Percentiles rank a stretch among this genome's conserved stretches.
phyloP scores from a whole-genome alignment of 2,888 invertebrate species.

The Caradrina kadenii region DNA sequence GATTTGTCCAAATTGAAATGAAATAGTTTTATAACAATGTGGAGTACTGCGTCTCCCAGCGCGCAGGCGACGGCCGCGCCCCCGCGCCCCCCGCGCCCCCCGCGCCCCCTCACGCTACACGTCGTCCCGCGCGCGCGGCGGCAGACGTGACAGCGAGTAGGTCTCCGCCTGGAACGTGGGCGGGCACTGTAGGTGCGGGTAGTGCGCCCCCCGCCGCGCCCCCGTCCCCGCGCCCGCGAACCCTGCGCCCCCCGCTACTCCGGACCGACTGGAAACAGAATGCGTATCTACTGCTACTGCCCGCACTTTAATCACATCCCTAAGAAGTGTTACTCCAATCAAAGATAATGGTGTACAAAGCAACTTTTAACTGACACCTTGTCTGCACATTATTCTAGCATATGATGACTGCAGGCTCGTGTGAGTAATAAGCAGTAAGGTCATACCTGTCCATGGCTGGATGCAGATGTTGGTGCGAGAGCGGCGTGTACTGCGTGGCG shows the following conservation, averaged over 20 bases:
- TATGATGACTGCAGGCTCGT: too few species aligned
- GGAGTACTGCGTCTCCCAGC: not conserved
- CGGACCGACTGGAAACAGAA: not conserved
- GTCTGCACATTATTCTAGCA: too few species aligned
- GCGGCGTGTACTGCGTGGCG: slow-evolving; percentile 31
- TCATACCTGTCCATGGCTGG: slow-evolving; percentile 20
- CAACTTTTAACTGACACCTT: too few species aligned
- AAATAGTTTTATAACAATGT: not conserved
- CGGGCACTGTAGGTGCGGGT: slow-evolving; percentile 96
- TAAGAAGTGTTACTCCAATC: too few species aligned
- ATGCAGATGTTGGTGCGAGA: slow-evolving; percentile 24
- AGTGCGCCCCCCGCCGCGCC: slow-evolving; percentile 89
- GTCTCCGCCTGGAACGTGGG: slow-evolving; percentile 96
- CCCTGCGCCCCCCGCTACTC: slow-evolving; percentile 19
- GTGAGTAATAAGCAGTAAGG: not conserved
- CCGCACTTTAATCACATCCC: too few species aligned
- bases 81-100: slow-evolving; percentile 1
- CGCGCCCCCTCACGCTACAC: slow-evolving; percentile 69
- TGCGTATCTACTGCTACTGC: too few species aligned
- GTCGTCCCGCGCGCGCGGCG: slow-evolving; percentile 43
- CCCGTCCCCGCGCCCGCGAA: slow-evolving; percentile 73
- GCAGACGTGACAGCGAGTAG: slow-evolving; percentile 91
- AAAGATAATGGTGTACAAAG: too few species aligned
- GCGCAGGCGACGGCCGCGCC: slow-evolving; percentile 52
- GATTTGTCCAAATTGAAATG: too few species aligned